Conservation (phyloP, 2,113 vertebrate genomes). For the Trachemys scripta region DNA sequence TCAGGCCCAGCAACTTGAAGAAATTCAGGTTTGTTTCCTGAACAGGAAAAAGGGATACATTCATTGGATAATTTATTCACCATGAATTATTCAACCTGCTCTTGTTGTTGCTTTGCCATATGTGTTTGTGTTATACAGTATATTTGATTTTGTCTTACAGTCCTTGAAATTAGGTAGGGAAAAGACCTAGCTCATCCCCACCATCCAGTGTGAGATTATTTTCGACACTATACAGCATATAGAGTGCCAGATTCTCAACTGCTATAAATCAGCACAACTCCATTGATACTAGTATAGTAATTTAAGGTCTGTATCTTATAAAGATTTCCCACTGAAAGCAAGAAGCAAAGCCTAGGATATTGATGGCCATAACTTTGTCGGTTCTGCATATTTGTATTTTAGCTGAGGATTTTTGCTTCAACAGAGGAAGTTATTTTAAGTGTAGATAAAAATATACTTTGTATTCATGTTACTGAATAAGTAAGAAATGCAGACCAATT, state of each 20-base stretch:
- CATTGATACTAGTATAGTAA: background rate
- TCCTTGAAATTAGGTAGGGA: background rate
- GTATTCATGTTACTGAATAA: background rate
- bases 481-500: slow-evolving; percentile 9
- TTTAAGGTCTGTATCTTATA: background rate
- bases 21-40: background rate
- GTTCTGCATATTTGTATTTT: background rate
- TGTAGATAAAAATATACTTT: background rate
- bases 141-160: background rate
- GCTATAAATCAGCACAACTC: background rate
- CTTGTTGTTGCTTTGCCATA: background rate
- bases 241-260: fast-evolving
- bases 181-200: background rate
- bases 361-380: background rate
- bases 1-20: background rate
- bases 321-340: background rate
- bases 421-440: fast-evolving
- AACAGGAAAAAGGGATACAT: background rate
- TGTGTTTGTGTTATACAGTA: background rate
- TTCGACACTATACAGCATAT: fast-evolving
- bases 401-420: background rate
- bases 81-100: slow-evolving; percentile 47
- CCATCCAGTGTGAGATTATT: background rate
- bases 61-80: background rate
- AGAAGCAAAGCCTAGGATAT: fast-evolving